Evolutionary conservation across 2,888 invertebrate species (phyloP).

Genomic region (Drosophila flavopinicola): DNA sequence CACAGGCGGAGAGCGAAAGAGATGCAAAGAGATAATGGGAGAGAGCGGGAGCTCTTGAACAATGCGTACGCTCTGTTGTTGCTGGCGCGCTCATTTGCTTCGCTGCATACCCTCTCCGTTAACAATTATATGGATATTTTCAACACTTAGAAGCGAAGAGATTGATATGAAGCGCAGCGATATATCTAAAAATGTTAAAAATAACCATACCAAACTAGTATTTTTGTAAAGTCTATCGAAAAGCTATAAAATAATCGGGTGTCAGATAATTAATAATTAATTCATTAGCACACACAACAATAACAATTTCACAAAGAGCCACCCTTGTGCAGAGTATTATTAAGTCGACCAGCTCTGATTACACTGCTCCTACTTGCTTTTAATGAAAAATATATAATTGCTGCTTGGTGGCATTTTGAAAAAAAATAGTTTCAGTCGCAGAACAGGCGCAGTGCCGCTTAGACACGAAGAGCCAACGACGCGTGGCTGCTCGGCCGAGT

Average conservation of each 20-base stretch:
- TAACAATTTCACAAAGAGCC: background rate
- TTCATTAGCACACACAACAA: no score
- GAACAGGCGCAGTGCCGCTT: slow-evolving; percentile 48
- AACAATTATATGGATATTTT: background rate
- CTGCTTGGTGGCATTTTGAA: slow-evolving; percentile 52
- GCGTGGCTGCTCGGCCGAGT: slow-evolving; percentile 28
- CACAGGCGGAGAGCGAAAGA: slow-evolving; percentile 23
- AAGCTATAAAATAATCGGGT: no score
- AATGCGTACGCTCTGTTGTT: slow-evolving; percentile 32
- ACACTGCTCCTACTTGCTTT: slow-evolving; percentile 12
- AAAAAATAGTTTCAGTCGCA: slow-evolving; percentile 63
- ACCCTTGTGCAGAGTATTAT: slow-evolving; percentile 33
- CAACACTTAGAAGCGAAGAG: no score
- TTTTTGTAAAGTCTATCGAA: no score
- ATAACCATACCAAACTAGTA: no score
- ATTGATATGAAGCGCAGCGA: no score
- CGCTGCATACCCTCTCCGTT: slow-evolving; percentile 29
- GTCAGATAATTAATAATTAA: background rate
- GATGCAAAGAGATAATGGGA: slow-evolving; percentile 24
- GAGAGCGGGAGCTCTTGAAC: slow-evolving; percentile 22
- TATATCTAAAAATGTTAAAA: no score
- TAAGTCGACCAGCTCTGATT: background rate
- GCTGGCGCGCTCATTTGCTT: slow-evolving; percentile 32
- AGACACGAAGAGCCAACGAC: slow-evolving; percentile 29
- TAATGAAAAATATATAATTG: slow-evolving; percentile 76